Conservation (phyloP, 2,797 vertebrate species). For the Perodicticus potto region DNA sequence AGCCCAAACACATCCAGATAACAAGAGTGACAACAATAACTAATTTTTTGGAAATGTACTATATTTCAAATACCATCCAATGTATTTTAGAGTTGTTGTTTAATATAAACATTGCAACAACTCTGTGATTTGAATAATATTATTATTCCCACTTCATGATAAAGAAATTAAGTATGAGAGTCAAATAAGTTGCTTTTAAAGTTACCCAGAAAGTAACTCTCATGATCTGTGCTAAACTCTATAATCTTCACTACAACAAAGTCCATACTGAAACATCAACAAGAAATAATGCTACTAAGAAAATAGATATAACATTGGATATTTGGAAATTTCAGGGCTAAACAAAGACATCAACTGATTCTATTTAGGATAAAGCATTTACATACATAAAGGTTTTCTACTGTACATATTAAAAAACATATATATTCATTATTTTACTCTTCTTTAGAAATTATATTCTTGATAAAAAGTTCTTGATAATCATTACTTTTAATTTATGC, state of each 20-base stretch:
- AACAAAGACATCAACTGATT: conserved; percentile 19
- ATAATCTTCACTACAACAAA: background rate
- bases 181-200: background rate
- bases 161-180: background rate
- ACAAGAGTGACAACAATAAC: background rate
- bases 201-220: background rate
- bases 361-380: background rate
- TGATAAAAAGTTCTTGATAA: background rate
- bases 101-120: background rate
- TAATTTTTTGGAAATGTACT: background rate
- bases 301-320: background rate
- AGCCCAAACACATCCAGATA: background rate
- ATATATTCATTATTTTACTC: conserved; percentile 28
- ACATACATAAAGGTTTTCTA: background rate
- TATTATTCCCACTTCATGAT: background rate
- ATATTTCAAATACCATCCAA: background rate
- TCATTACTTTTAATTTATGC: background rate
- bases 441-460: conserved; percentile 15
- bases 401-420: background rate
- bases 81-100: background rate
- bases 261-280: background rate
- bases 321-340: conserved; percentile 18
- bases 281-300: background rate
- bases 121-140: background rate
- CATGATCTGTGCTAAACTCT: background rate